These are phyloP conservation scores for Oeneis ivallda DNA, from an alignment of 2,888 invertebrate genomes.

Conservation along the genomic window DNA sequence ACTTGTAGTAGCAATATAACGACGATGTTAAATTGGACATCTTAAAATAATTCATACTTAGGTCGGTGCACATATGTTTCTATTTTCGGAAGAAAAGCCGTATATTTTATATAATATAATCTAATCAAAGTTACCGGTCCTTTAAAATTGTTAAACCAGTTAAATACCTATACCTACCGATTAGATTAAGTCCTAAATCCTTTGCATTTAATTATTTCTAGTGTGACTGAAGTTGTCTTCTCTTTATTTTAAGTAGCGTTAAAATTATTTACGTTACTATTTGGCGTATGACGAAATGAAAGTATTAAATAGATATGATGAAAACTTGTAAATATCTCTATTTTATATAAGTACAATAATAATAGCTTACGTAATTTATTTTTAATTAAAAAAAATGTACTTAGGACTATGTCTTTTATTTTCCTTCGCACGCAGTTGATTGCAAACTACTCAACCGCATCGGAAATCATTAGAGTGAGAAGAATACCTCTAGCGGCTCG, in stretches of 20 bases:
- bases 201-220: background rate
- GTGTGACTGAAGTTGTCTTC: background rate
- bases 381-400: constrained; percentile 8
- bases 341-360: constrained; percentile 9
- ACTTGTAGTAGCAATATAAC: background rate
- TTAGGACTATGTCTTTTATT: background rate
- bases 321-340: constrained; percentile 21
- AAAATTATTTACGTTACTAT: background rate
- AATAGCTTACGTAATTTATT: constrained; percentile 18
- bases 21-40: background rate
- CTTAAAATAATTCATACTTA: background rate
- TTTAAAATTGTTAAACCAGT: background rate
- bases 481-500: background rate
- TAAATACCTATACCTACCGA: constrained; percentile 24
- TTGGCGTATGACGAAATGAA: constrained; percentile 6
- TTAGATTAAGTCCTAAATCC: constrained; percentile 28
- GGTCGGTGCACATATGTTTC: background rate
- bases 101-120: too few species aligned
- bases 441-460: background rate
- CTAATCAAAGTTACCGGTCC: background rate
- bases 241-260: background rate
- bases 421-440: background rate
- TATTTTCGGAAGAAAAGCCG: background rate
- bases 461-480: too few species aligned
- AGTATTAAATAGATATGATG: constrained; percentile 16